Evolutionary conservation across 2,797 vertebrate genomes (phyloP), one percentile per base, ranked within the genome.

Genomic region (Sandelia bainsii): DNA sequence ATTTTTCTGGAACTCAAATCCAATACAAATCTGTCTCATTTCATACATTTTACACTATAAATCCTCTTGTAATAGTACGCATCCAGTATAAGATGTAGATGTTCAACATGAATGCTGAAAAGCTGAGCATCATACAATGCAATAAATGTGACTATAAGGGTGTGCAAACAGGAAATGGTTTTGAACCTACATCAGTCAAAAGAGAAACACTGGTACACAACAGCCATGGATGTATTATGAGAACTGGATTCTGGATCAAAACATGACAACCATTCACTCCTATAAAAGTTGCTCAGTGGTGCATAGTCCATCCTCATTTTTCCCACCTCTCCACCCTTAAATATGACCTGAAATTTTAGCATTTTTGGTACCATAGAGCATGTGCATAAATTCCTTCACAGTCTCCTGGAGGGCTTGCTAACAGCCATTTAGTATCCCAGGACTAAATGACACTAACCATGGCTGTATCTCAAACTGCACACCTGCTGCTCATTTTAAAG

Each of bases 21-120:
- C 69, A 67, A 80, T 80, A 29, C 54, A 66, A 48, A 60, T 34
- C 66, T 19, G 66, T 75, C 66, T 52, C 59, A 7, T 83, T 73
- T 60, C 68, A 80, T 75, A 71, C 29, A 20, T 72, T 75, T 66
- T 27, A 72, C 57, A 11, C 49, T 14, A 40, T 78, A 63, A 85
- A 75, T 79, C 62, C 53, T 48, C 46, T 17, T 34, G 70, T 68
- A 56, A 34, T 34, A 75, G 42, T 23, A 14, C 1, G 1, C 22
- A 40, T 19, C 53, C n/a, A 50, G 29, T 23, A 2, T 8, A 59
- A 58, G 60, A 77, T 60, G 52, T 16, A 66, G 51, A 65, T 20
- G 40, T 53, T 56, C 11, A 68, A 27, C 40, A 27, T 49, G 46
- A 42, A 60, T 42, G 19, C 19, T 57, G 42, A 69, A 40, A 61